These are phyloP conservation scores for Euura lappo DNA, from an alignment of 1,140 invertebrate species.

Conservation along the genomic window DNA sequence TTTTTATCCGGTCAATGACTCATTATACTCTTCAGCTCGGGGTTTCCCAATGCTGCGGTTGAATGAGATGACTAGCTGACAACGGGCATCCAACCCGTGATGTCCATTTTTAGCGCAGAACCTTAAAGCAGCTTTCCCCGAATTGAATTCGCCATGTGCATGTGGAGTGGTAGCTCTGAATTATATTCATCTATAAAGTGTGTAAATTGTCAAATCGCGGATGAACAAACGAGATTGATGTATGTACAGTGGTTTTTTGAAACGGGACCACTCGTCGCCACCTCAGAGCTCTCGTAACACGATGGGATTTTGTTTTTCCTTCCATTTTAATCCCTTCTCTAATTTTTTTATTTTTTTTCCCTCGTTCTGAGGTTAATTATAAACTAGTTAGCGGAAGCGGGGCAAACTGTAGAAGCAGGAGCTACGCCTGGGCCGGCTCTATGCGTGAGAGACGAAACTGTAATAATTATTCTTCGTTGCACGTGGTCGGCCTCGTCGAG, in stretches of 20 bases:
- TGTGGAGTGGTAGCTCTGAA: no score
- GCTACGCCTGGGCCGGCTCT: not conserved
- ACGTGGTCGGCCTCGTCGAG: not conserved
- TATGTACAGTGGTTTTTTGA: no score
- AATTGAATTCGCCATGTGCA: not conserved
- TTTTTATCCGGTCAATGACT: not conserved
- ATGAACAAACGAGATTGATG: no score
- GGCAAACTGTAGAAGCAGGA: not conserved
- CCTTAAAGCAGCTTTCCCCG: not conserved
- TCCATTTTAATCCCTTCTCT: no score
- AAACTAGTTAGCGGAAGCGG: conserved; percentile 1
- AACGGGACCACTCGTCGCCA: not conserved
- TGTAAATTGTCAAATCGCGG: no score
- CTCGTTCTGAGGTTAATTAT: not conserved
- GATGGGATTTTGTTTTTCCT: no score
- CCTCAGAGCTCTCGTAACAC: not conserved
- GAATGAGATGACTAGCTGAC: not conserved
- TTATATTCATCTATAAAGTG: no score
- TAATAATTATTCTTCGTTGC: conserved; percentile 3
- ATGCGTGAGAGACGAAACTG: not conserved
- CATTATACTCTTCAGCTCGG: not conserved
- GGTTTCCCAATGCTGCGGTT: not conserved
- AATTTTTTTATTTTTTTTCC: not conserved
- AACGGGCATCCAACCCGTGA: no score
- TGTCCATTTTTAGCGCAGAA: no score